Conservation (phyloP, 1,140 invertebrate genomes). For the Panagrolaimus sp. region DNA sequence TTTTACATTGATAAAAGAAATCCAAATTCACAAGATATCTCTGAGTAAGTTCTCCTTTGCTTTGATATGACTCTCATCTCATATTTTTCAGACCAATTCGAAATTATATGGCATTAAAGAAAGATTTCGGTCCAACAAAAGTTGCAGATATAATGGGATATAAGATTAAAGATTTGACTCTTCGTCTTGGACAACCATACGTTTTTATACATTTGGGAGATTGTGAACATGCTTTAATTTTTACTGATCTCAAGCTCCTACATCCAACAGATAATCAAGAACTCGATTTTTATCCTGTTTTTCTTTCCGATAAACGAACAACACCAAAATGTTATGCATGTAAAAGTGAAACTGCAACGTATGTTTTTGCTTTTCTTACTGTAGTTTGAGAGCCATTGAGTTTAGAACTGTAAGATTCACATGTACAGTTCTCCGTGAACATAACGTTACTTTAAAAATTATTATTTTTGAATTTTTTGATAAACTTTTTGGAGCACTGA, state of each 20-base stretch:
- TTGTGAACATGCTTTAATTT: conserved; percentile 61
- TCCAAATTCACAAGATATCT: conserved; percentile 57
- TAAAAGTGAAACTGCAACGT: conserved; percentile 37
- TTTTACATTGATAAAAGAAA: conserved; percentile 60
- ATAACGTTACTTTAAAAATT: too few species aligned
- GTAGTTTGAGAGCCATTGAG: too few species aligned
- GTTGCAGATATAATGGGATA: conserved; percentile 57
- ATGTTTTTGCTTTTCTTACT: conserved; percentile 18
- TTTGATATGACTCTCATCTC: conserved; percentile 13
- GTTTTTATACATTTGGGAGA: conserved; percentile 57
- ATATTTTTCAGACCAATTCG: conserved; percentile 46
- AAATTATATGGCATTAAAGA: conserved; percentile 55
- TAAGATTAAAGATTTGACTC: conserved; percentile 58
- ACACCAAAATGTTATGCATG: conserved; percentile 34
- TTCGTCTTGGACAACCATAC: conserved; percentile 60
- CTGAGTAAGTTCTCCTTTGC: conserved; percentile 48
- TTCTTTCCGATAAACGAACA: conserved; percentile 36
- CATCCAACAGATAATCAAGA: conserved; percentile 33
- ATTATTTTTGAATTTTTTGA: too few species aligned
- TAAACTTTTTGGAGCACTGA: too few species aligned
- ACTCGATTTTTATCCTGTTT: conserved; percentile 41
- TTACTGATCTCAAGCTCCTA: conserved; percentile 55
- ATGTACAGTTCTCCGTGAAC: too few species aligned
- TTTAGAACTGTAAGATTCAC: too few species aligned
- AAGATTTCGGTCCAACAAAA: conserved; percentile 41